Base-by-base conservation (phyloP, 37 sponge, comb jelly and placozoan species). In the Cliona cf. orientalis region DNA sequence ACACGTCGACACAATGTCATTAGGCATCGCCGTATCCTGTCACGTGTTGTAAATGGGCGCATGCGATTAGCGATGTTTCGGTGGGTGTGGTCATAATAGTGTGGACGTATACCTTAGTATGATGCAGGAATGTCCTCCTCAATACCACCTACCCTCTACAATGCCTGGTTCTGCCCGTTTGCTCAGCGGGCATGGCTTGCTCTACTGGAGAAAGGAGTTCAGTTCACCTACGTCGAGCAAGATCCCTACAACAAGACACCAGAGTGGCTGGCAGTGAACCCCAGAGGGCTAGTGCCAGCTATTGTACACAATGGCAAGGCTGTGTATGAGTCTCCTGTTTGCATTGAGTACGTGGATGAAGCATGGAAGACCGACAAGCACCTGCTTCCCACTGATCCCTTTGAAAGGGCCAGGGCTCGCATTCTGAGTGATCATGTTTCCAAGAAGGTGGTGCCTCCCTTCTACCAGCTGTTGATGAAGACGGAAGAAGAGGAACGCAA, bases 131-230 rank as follows among this genome's bases (percentile, higher is more conserved):
- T n/a, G n/a, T n/a, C n/a, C n/a, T n/a, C n/a, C n/a, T n/a, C n/a
- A n/a, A n/a, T n/a, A n/a, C n/a, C n/a, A n/a, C n/a, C n/a, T n/a
- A n/a, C n/a, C n/a, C n/a, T 61, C 28, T 80, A 80, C 42, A 60
- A 33, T n/a, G 69, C 81, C 17, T 80, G 81, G 81, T 80, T 70
- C 37, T 80, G 81, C 39, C 81, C 81, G 33, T 80, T 69, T 69
- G 81, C 81, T 55, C 81, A 80, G 59, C 69, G 81, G 19, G 71
- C 81, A 5, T 80, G 81, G 81, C 56, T 80, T 1, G 69, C 70
- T 34, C 58, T 80, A 39, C 39, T 80, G 7, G 70, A 55, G 41
- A 80, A 80, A 46, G 70, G 70, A 1, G 71, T 68, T 1, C 42
- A 80, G 39, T 80, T 80, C 28, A 59, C 68, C 12, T 80, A 80